Conservation (phyloP, 2,113 vertebrate genomes). For the Pao palembangensis region DNA sequence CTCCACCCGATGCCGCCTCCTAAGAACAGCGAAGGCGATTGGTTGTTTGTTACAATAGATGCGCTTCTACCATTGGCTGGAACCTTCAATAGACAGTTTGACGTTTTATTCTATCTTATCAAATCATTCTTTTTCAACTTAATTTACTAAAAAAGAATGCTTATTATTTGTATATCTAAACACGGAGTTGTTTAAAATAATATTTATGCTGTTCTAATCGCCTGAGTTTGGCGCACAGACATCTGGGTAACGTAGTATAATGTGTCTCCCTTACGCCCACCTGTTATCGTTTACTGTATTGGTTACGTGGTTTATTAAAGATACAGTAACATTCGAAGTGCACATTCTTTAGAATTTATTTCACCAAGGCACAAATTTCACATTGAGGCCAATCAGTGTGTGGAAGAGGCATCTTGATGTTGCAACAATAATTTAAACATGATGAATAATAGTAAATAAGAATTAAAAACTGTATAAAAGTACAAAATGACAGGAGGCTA, state of each 20-base stretch:
- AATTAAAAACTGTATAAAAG: constrained; percentile 79
- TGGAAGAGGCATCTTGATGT: constrained; percentile 67
- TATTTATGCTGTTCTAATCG: neutral
- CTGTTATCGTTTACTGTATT: neutral
- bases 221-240: constrained; percentile 6
- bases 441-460: constrained; percentile 63
- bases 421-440: constrained; percentile 70
- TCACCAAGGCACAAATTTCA: constrained; percentile 73
- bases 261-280: neutral
- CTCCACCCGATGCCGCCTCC: constrained; percentile 72
- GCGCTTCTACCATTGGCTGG: constrained; percentile 59
- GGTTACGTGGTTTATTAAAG: constrained; percentile 2
- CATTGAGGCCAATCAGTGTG: constrained; percentile 73
- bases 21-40: constrained; percentile 67
- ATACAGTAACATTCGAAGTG: constrained; percentile 25
- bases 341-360: constrained; percentile 72
- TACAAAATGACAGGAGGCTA: constrained; percentile 75
- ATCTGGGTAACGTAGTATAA: constrained; percentile 70
- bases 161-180: too few species aligned
- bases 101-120: neutral
- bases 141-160: too few species aligned
- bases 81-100: constrained; percentile 31
- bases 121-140: neutral
- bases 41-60: constrained; percentile 36
- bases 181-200: neutral